phyloP scores from a whole-genome alignment of 2,113 vertebrate species.

The Poeciliopsis turrubarensis region DNA sequence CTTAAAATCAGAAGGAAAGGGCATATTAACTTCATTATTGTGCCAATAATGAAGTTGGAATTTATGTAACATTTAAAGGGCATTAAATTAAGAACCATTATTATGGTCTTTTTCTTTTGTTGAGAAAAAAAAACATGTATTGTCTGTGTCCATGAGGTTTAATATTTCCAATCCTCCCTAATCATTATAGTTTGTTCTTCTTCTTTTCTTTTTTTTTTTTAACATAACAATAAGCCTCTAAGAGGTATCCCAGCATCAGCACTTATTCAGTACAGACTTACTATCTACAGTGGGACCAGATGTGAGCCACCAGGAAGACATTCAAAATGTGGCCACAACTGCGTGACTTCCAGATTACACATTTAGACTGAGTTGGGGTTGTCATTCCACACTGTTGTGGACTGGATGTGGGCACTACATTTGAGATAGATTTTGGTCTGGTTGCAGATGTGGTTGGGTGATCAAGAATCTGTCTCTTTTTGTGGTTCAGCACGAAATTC shows the following conservation, averaged over 20 bases:
- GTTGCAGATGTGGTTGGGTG: not conserved
- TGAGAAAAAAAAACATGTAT: too few species aligned
- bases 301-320: not conserved
- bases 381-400: not conserved
- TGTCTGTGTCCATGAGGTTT: too few species aligned
- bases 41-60: too few species aligned
- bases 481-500: not conserved
- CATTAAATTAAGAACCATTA: too few species aligned
- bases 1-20: not conserved
- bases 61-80: too few species aligned
- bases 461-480: not conserved
- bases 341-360: not conserved
- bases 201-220: not conserved
- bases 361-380: not conserved
- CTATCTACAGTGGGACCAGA: not conserved
- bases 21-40: not conserved
- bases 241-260: not conserved
- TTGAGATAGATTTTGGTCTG: not conserved
- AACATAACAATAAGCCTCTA: not conserved
- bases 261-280: not conserved
- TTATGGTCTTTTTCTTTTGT: too few species aligned
- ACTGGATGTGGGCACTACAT: not conserved
- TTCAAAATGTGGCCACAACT: not conserved
- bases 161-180: too few species aligned
- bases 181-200: too few species aligned